Evolutionary conservation across 2,888 invertebrate genomes (phyloP).

Genomic region (Netelia inedita): DNA sequence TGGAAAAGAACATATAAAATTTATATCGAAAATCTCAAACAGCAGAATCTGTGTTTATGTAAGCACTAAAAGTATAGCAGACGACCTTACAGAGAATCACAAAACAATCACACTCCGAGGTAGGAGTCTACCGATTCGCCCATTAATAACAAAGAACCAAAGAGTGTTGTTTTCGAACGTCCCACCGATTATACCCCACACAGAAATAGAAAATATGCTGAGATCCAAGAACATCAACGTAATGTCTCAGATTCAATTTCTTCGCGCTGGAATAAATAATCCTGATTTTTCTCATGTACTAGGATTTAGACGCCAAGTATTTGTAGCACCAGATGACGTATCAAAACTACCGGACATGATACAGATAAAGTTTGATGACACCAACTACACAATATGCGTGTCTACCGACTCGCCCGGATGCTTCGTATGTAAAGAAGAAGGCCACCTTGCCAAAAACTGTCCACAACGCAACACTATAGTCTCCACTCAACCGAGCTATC

Average conservation of each 20-base stretch:
- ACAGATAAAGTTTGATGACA: constrained; percentile 31
- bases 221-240: not conserved
- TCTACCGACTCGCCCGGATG: constrained; percentile 26
- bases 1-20: constrained; percentile 11
- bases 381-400: constrained; percentile 21
- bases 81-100: constrained; percentile 50
- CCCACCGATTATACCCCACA: constrained; percentile 44
- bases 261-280: constrained; percentile 10
- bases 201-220: not conserved
- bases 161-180: constrained; percentile 47
- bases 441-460: constrained; percentile 36
- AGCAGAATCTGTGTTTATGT: constrained; percentile 43
- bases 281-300: constrained; percentile 18
- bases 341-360: constrained; percentile 22
- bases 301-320: constrained; percentile 44
- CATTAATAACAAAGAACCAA: constrained; percentile 68
- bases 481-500: not conserved
- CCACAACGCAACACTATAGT: not conserved
- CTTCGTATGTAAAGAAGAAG: constrained; percentile 49
- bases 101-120: constrained; percentile 60
- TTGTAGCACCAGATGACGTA: constrained; percentile 35
- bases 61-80: constrained; percentile 21
- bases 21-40: constrained; percentile 46
- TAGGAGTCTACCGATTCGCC: constrained; percentile 50
- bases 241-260: constrained; percentile 7